Percentiles rank a stretch among this genome's conserved stretches.
phyloP scores from a whole-genome alignment of 30 jellyfish, hydroid and myxozoan genomes.

The Pelagia noctiluca region DNA sequence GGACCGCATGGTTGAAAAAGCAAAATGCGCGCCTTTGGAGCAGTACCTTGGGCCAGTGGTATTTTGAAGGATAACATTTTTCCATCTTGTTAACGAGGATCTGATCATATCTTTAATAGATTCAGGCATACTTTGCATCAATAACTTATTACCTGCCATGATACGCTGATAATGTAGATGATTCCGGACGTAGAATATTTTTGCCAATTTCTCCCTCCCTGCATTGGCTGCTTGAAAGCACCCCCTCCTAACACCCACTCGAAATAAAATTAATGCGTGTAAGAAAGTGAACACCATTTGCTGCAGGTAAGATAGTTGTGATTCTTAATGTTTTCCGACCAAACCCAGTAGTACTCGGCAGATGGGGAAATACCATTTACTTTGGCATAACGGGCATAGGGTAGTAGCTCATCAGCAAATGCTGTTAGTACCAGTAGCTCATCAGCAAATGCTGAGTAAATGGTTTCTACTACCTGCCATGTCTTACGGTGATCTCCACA shows the following conservation, averaged over 20 bases:
- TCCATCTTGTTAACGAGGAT: no score
- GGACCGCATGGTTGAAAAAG: no score
- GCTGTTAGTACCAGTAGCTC: background rate
- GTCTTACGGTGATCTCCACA: constrained; percentile 5
- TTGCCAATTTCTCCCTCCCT: background rate
- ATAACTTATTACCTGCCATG: background rate
- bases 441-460: background rate
- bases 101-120: background rate
- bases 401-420: no score
- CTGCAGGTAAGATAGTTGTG: background rate
- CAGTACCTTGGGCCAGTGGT: no score
- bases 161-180: background rate
- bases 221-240: background rate
- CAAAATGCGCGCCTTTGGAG: no score
- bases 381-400: no score
- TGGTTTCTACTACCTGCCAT: background rate
- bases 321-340: background rate
- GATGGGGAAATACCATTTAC: background rate
- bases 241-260: background rate
- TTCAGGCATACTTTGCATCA: background rate
- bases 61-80: no score
- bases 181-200: background rate
- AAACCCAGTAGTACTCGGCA: background rate
- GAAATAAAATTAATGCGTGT: background rate
- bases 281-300: background rate